These are phyloP conservation scores for Magallana nippona DNA, from an alignment of 2,888 invertebrate genomes.

Conservation along the genomic window DNA sequence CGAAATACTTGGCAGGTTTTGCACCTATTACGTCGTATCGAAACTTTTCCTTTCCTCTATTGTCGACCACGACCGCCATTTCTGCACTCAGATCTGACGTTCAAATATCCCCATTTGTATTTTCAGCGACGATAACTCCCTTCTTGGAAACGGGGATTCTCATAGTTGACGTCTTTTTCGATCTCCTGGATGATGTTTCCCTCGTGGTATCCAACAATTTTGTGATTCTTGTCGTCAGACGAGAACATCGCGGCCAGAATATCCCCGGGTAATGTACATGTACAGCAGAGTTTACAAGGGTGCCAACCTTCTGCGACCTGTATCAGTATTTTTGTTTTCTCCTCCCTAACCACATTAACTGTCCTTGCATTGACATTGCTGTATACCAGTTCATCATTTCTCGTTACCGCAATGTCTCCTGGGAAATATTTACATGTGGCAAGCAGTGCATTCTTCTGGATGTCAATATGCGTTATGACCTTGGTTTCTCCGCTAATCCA, in stretches of 20 bases:
- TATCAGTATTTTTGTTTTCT: neutral
- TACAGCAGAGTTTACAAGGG: neutral
- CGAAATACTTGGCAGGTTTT: neutral
- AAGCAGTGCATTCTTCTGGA: neutral
- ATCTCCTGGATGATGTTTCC: neutral
- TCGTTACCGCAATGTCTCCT: neutral
- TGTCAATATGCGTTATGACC: neutral
- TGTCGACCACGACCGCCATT: neutral
- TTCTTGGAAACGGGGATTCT: neutral
- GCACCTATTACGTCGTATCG: neutral
- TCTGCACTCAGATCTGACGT: neutral
- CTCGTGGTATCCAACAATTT: neutral
- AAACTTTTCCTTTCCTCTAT: neutral
- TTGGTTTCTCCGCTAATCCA: neutral
- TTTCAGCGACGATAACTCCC: neutral
- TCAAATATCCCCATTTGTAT: neutral
- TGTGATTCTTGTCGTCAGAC: neutral
- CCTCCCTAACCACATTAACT: neutral
- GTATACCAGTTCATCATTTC: neutral
- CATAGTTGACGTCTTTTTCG: neutral
- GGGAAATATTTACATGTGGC: neutral
- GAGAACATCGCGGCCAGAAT: neutral
- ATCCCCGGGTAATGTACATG: neutral
- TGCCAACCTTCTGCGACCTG: neutral
- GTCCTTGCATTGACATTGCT: neutral